These are phyloP conservation scores for Gephyroberyx darwinii DNA, from an alignment of 2,797 vertebrate species.

Conservation along the genomic window DNA sequence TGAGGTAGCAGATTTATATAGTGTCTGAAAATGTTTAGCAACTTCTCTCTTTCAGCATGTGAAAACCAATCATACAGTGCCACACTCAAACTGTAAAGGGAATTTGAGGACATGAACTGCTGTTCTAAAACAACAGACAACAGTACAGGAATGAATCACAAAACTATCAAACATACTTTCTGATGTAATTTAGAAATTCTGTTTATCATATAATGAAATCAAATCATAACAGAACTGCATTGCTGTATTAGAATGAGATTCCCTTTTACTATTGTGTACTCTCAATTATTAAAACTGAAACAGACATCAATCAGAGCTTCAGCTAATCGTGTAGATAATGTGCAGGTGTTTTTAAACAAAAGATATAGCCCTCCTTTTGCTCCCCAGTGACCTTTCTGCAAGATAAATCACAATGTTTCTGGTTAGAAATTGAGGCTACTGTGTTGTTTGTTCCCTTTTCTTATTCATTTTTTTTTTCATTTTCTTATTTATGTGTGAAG, in stretches of 20 bases:
- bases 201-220: neutral
- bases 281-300: conserved; percentile 30
- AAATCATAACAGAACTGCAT: neutral
- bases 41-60: neutral
- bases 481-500: too few relatives aligned
- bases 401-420: neutral
- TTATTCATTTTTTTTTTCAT: too few relatives aligned
- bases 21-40: conserved; percentile 1
- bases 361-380: conserved; percentile 3
- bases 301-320: neutral
- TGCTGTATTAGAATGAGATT: conserved; percentile 18
- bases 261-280: conserved; percentile 1
- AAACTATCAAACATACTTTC: neutral
- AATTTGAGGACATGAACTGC: neutral
- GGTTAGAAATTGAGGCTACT: neutral
- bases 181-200: neutral
- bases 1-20: conserved; percentile 13
- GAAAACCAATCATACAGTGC: neutral
- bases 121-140: conserved; percentile 10
- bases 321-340: neutral
- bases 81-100: neutral
- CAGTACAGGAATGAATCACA: neutral
- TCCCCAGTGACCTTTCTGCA: neutral
- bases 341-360: neutral
- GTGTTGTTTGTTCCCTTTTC: neutral